Conservation (phyloP, 2,797 vertebrate genomes). For the Leuciscus waleckii region DNA sequence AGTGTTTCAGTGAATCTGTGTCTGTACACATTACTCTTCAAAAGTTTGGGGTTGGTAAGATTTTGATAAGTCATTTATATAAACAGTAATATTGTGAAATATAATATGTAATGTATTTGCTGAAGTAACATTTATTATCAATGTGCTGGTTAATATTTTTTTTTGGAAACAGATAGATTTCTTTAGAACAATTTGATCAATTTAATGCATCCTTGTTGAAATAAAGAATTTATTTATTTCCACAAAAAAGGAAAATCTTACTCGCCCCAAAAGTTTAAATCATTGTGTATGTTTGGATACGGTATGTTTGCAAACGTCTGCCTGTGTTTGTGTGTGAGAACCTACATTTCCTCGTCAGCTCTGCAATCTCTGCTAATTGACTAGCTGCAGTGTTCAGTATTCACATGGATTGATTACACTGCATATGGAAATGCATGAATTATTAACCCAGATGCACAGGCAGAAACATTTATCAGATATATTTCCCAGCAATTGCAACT, state of each 20-base stretch:
- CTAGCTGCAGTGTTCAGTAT: constrained; percentile 26
- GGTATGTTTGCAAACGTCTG: background rate
- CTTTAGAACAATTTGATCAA: background rate
- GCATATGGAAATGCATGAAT: constrained; percentile 49
- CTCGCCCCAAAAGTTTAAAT: background rate
- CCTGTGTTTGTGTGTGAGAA: background rate
- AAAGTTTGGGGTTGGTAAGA: background rate
- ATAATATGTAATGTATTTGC: background rate
- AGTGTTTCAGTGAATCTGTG: constrained; percentile 5
- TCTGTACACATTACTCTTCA: constrained; percentile 7
- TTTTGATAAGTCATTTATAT: background rate
- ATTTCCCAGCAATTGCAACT: constrained; percentile 27
- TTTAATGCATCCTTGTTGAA: background rate
- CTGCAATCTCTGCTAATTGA: constrained; percentile 23
- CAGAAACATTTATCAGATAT: constrained; percentile 54
- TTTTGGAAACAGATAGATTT: background rate
- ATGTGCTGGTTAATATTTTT: background rate
- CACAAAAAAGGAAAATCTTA: too few species aligned
- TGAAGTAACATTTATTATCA: background rate
- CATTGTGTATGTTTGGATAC: background rate
- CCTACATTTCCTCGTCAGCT: constrained; percentile 32
- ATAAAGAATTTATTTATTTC: background rate
- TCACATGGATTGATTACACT: constrained; percentile 47
- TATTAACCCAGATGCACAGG: constrained; percentile 34
- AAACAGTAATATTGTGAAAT: background rate